A percentile compares a stretch with the other conserved stretches of the same genome.
Evolutionary conservation across 2,113 vertebrate species (phyloP).

Genomic region (Scartelaos histophorus): DNA sequence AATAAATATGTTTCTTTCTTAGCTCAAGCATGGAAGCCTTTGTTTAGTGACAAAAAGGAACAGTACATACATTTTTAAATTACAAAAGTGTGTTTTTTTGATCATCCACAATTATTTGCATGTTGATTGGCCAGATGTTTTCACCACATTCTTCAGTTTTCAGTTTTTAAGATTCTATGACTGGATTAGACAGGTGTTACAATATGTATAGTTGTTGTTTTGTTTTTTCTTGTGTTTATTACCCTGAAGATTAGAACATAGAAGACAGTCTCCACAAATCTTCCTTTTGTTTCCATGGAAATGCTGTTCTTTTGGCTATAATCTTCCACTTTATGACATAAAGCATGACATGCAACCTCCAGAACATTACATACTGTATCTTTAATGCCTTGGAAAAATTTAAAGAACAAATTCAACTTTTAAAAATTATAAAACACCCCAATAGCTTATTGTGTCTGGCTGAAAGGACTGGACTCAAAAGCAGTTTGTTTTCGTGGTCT

Average conservation of each 20-base stretch:
- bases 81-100: background rate
- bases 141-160: background rate
- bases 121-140: background rate
- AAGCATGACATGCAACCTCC: too few relatives aligned
- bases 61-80: background rate
- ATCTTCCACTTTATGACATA: too few relatives aligned
- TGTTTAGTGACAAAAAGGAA: background rate
- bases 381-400: too few relatives aligned
- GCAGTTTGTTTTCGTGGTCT: conserved; percentile 10
- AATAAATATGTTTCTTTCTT: conserved; percentile 2
- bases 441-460: background rate
- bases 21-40: background rate
- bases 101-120: background rate
- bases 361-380: too few relatives aligned
- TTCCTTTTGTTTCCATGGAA: too few relatives aligned
- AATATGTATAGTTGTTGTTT: background rate
- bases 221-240: background rate
- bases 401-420: too few relatives aligned
- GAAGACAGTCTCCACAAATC: too few relatives aligned
- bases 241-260: too few relatives aligned
- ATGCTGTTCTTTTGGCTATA: too few relatives aligned
- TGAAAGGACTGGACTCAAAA: conserved; percentile 12
- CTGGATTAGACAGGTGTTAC: background rate
- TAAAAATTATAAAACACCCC: too few relatives aligned
- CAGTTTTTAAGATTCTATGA: too few relatives aligned